phyloP scores from a whole-genome alignment of 2,113 vertebrate genomes.

The Noctilio leporinus region DNA sequence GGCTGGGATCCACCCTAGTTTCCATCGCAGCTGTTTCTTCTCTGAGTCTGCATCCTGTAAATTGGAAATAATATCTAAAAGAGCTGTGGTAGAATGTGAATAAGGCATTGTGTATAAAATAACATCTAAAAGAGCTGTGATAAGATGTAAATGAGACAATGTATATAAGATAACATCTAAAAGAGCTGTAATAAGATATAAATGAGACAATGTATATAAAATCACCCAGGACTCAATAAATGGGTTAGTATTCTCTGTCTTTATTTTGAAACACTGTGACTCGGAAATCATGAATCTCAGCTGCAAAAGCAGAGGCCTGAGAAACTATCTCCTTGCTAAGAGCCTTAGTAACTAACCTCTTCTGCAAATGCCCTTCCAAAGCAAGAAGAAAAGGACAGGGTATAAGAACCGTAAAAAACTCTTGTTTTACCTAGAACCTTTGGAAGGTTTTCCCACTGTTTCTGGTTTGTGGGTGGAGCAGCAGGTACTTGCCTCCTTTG shows the following conservation, averaged over 20 bases:
- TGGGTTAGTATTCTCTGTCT: not conserved
- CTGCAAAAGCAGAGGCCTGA: not conserved
- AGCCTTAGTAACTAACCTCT: not conserved
- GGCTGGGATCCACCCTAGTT: not conserved
- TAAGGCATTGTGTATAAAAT: not conserved
- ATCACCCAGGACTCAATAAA: not conserved
- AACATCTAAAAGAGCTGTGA: not conserved
- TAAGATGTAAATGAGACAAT: not conserved
- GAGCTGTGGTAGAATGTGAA: not conserved
- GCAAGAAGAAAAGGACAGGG: not conserved
- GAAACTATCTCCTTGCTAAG: fast-evolving
- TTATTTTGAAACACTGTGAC: not conserved
- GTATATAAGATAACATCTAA: not conserved
- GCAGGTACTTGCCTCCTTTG: not conserved
- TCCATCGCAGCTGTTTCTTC: not conserved
- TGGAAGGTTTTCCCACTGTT: not conserved
- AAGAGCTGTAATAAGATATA: not conserved
- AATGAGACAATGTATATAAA: not conserved
- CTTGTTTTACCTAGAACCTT: not conserved
- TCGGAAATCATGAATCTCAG: not conserved
- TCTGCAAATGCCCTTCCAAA: not conserved
- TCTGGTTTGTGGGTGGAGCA: not conserved
- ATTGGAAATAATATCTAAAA: not conserved
- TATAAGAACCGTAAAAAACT: not conserved
- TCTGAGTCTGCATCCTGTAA: not conserved